phyloP scores from a whole-genome alignment of 2,888 invertebrate genomes.

The Caenorhabditis sp. region DNA sequence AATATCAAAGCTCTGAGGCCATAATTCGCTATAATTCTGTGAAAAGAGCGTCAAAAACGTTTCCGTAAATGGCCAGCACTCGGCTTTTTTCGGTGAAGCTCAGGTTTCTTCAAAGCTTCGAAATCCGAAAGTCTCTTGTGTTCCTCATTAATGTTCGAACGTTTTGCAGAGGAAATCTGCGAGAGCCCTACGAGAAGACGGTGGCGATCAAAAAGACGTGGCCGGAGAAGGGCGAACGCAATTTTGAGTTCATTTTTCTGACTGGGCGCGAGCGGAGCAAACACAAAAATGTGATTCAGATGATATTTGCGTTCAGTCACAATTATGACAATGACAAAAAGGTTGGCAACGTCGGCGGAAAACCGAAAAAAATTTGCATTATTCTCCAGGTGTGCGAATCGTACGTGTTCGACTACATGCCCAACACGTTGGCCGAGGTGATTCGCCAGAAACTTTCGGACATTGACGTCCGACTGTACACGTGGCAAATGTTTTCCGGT shows the following conservation, averaged over 20 bases:
- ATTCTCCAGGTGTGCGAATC: slow-evolving; percentile 61
- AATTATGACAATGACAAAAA: slow-evolving; percentile 51
- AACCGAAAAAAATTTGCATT: not conserved
- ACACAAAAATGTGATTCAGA: slow-evolving; percentile 67
- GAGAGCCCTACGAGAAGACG: slow-evolving; percentile 58
- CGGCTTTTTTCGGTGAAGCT: too few species aligned
- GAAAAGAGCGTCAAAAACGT: too few species aligned
- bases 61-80: too few species aligned
- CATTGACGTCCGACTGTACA: slow-evolving; percentile 68
- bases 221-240: slow-evolving; percentile 59
- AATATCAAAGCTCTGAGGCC: not conserved
- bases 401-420: slow-evolving; percentile 68
- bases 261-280: slow-evolving; percentile 59
- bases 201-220: slow-evolving; percentile 73
- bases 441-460: slow-evolving; percentile 42
- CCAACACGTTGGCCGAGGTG: slow-evolving; percentile 48
- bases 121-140: too few species aligned
- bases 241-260: slow-evolving; percentile 61
- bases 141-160: too few species aligned
- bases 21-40: too few species aligned
- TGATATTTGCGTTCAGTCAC: slow-evolving; percentile 66
- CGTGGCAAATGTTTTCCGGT: slow-evolving; percentile 73
- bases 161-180: slow-evolving; percentile 46
- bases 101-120: too few species aligned
- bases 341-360: not conserved